Conservation (phyloP, 2,797 vertebrate genomes). For the Rhynchotus rufescens region DNA sequence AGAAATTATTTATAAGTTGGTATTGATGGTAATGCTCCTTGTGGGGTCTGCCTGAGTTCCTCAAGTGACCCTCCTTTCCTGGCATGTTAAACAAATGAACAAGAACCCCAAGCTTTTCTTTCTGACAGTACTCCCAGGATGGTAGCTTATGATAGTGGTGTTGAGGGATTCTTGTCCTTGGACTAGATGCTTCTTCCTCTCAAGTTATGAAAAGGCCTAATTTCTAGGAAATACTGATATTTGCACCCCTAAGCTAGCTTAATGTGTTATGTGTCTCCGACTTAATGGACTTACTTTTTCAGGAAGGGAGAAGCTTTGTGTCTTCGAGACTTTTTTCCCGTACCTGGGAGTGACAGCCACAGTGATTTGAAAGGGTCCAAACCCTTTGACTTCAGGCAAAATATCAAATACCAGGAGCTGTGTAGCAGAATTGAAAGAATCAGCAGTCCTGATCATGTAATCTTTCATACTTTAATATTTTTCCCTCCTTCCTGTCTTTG, state of each 20-base stretch:
- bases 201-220: neutral
- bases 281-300: neutral
- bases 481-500: conserved; percentile 4
- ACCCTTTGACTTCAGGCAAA: neutral
- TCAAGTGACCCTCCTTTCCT: neutral
- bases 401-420: neutral
- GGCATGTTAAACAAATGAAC: neutral
- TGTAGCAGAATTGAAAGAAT: neutral
- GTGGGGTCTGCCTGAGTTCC: neutral
- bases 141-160: neutral
- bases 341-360: neutral
- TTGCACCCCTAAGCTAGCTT: neutral
- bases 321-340: neutral
- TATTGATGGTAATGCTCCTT: neutral
- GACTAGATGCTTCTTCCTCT: neutral
- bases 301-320: neutral
- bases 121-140: neutral
- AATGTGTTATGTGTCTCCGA: neutral
- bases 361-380: neutral
- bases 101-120: neutral
- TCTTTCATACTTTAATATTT: conserved; percentile 3
- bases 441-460: neutral
- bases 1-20: neutral
- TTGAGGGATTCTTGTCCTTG: too few relatives aligned
- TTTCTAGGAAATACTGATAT: neutral